Percentiles rank a stretch among this genome's conserved stretches.
phyloP scores from a whole-genome alignment of 2,797 vertebrate genomes.

The Alectoris magna region DNA sequence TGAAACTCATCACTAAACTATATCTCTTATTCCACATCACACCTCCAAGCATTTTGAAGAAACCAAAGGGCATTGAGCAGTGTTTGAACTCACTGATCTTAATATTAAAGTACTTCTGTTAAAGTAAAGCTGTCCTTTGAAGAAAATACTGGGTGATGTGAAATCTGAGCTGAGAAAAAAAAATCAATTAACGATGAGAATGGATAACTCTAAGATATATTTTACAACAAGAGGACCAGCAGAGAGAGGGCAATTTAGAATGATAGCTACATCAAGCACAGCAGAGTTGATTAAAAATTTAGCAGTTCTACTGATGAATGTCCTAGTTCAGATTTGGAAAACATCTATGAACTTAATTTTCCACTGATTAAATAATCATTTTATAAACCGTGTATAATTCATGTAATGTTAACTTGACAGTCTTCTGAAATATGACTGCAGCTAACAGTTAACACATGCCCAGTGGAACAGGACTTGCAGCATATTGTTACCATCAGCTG shows the following conservation, averaged over 20 bases:
- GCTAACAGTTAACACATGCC: slow-evolving; percentile 73
- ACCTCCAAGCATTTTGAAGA: neutral
- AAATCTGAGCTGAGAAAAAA: slow-evolving; percentile 66
- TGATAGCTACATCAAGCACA: slow-evolving; percentile 75
- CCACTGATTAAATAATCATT: slow-evolving; percentile 84
- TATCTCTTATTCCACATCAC: neutral
- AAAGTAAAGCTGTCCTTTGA: slow-evolving; percentile 34
- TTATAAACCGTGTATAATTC: slow-evolving; percentile 82
- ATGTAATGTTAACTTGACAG: slow-evolving; percentile 72
- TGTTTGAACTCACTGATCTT: neutral
- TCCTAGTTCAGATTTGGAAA: slow-evolving; percentile 81
- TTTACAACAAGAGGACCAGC: slow-evolving; percentile 55
- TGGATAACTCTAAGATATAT: slow-evolving; percentile 48
- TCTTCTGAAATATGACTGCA: slow-evolving; percentile 74
- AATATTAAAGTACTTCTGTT: slow-evolving; percentile 19
- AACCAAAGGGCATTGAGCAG: neutral
- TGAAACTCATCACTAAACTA: neutral
- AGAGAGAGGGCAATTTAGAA: slow-evolving; percentile 77
- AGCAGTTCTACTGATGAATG: slow-evolving; percentile 82
- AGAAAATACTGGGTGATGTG: slow-evolving; percentile 25
- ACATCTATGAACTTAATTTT: slow-evolving; percentile 83
- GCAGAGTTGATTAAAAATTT: slow-evolving; percentile 83
- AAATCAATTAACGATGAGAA: slow-evolving; percentile 68
- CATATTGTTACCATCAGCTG: slow-evolving; percentile 14
- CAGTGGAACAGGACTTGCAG: slow-evolving; percentile 36